These are phyloP conservation scores for Drosophila crucigera DNA, from an alignment of 2,888 invertebrate species.

Conservation along the genomic window DNA sequence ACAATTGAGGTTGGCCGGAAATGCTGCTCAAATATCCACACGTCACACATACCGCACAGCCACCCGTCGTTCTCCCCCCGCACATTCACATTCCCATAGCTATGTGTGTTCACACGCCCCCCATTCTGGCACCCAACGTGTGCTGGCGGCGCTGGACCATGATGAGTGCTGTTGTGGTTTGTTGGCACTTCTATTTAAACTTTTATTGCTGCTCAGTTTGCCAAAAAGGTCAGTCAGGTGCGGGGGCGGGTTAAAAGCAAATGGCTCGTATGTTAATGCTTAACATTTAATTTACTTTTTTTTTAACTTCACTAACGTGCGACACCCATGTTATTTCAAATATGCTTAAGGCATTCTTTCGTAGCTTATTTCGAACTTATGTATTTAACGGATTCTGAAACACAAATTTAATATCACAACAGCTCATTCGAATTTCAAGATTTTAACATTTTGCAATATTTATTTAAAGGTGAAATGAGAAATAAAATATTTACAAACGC, in stretches of 20 bases:
- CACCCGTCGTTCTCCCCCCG: neutral
- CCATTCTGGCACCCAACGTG: constrained; percentile 26
- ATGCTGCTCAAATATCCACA: constrained; percentile 43
- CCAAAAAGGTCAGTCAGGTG: constrained; percentile 53
- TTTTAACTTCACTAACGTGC: neutral
- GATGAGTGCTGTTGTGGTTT: constrained; percentile 81
- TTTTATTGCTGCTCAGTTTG: constrained; percentile 77
- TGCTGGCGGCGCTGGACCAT: constrained; percentile 64
- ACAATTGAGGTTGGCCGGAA: constrained; percentile 69
- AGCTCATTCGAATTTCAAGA: neutral
- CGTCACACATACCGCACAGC: constrained; percentile 29
- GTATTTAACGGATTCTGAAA: neutral
- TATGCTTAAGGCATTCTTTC: neutral
- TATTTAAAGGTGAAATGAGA: neutral
- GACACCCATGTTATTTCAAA: neutral
- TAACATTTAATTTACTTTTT: constrained; percentile 35
- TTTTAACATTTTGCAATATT: neutral
- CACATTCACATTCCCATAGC: neutral
- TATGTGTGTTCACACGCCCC: neutral
- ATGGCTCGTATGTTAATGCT: constrained; percentile 67
- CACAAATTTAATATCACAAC: neutral
- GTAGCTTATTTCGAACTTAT: neutral
- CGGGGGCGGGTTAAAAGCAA: neutral
- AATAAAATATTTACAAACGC: neutral
- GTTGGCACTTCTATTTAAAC: constrained; percentile 82